Conservation (phyloP, 2,888 invertebrate species). For the Dascillus cervinus region DNA sequence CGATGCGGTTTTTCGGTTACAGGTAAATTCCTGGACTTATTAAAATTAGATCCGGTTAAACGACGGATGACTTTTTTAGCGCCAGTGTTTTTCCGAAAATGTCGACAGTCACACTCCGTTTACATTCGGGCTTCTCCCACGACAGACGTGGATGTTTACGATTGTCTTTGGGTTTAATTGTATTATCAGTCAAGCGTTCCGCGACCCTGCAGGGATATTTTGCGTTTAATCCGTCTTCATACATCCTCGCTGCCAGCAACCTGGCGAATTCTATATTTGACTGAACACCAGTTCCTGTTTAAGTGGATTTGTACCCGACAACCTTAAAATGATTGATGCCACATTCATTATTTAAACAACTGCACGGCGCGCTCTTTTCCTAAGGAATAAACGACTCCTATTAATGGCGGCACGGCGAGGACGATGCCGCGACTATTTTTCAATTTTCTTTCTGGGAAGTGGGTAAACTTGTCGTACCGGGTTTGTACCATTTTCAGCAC, state of each 20-base stretch:
- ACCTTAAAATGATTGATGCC: too few relatives aligned
- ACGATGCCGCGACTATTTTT: too few relatives aligned
- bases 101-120: too few relatives aligned
- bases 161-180: constrained; percentile 23
- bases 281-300: too few relatives aligned
- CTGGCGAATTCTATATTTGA: constrained; percentile 9
- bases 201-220: constrained; percentile 11
- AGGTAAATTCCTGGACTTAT: too few relatives aligned
- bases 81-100: too few relatives aligned
- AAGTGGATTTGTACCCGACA: too few relatives aligned
- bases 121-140: constrained; percentile 7
- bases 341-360: too few relatives aligned
- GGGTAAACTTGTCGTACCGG: constrained; percentile 1
- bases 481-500: constrained; percentile 3
- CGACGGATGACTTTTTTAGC: too few relatives aligned
- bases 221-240: constrained; percentile 11
- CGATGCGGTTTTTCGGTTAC: too few relatives aligned
- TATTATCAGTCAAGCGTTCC: constrained; percentile 22
- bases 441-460: constrained; percentile 4
- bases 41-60: too few relatives aligned
- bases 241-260: constrained; percentile 2
- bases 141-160: constrained; percentile 23
- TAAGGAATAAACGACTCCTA: neutral
- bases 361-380: too few relatives aligned
- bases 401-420: constrained; percentile 1